These are phyloP conservation scores for Oxycera nigricornis DNA, from an alignment of 2,888 invertebrate genomes.

Conservation along the genomic window DNA sequence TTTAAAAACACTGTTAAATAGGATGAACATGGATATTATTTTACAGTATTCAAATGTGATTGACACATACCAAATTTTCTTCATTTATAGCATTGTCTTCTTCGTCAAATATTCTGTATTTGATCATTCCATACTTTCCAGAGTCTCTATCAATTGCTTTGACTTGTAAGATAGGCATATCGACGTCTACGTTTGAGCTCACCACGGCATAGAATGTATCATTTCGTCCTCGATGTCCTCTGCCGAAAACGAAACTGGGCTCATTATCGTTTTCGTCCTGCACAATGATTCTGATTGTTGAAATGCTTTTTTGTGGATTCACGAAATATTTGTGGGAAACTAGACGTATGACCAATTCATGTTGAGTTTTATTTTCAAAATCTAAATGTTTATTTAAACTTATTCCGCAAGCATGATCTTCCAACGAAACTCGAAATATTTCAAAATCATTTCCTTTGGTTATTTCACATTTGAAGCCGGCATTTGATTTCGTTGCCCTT, in stretches of 20 bases:
- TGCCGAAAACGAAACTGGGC: constrained; percentile 77
- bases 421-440: constrained; percentile 75
- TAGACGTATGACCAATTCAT: constrained; percentile 77
- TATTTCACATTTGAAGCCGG: constrained; percentile 78
- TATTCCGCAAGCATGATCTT: constrained; percentile 84
- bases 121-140: constrained; percentile 80
- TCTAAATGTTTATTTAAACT: constrained; percentile 76
- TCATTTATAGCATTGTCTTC: constrained; percentile 56
- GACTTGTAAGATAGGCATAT: constrained; percentile 79
- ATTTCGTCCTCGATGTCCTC: constrained; percentile 66
- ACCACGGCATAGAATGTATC: constrained; percentile 83
- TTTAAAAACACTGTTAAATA: neutral
- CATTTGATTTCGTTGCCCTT: constrained; percentile 55
- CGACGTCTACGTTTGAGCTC: constrained; percentile 74
- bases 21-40: neutral
- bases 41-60: too few relatives aligned
- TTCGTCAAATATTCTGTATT: constrained; percentile 66
- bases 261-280: constrained; percentile 88
- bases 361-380: constrained; percentile 77
- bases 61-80: constrained; percentile 56
- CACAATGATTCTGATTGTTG: constrained; percentile 81
- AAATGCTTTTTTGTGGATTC: constrained; percentile 76
- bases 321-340: constrained; percentile 82
- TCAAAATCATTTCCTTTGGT: constrained; percentile 73
- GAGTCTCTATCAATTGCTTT: constrained; percentile 89